phyloP scores from a whole-genome alignment of 2,797 vertebrate species.

The Otus scops region DNA sequence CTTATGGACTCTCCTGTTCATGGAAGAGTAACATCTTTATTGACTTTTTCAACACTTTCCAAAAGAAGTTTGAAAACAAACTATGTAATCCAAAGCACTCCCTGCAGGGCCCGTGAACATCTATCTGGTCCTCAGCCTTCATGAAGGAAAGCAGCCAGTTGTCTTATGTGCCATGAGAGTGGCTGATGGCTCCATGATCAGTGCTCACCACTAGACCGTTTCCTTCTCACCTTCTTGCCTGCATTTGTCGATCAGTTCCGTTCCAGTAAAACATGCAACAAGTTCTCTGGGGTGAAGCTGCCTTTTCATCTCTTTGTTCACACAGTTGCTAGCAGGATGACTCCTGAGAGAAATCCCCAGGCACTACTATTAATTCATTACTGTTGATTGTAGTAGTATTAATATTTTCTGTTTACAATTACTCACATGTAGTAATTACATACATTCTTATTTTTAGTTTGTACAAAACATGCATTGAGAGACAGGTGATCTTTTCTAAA shows the following conservation, averaged over 20 bases:
- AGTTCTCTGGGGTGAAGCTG: not conserved
- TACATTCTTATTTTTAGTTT: not conserved
- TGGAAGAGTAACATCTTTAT: not conserved
- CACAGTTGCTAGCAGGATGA: not conserved
- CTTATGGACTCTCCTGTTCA: not conserved
- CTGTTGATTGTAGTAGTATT: not conserved
- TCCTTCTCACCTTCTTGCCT: not conserved
- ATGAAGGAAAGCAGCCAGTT: not conserved
- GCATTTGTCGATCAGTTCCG: not conserved
- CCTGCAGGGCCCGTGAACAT: not conserved
- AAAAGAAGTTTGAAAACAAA: not conserved
- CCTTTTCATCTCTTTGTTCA: not conserved
- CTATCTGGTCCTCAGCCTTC: not conserved
- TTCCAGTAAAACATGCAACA: not conserved
- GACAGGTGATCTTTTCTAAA: not conserved
- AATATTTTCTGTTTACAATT: not conserved
- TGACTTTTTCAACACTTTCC: not conserved
- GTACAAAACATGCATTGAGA: not conserved
- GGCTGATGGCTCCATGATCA: not conserved
- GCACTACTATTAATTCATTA: not conserved
- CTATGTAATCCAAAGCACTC: not conserved
- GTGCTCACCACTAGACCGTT: rapidly evolving
- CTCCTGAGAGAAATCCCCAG: not conserved
- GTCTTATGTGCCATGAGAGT: not conserved
- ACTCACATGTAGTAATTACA: not conserved